phyloP scores from a whole-genome alignment of 2,113 vertebrate species.

The Pungitius pungitius region DNA sequence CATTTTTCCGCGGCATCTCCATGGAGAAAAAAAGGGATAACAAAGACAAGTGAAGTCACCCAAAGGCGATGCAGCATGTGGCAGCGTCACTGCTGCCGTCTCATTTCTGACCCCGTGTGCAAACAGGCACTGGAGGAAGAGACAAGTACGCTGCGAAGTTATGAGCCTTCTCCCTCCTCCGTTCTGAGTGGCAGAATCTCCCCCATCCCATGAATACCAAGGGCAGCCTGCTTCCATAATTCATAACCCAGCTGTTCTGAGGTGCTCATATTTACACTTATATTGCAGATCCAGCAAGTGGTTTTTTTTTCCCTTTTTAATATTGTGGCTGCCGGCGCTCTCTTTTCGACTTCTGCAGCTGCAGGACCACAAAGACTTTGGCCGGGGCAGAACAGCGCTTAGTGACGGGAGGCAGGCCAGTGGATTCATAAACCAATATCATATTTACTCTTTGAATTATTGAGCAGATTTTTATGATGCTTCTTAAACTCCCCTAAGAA shows the following conservation, averaged over 20 bases:
- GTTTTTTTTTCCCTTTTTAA: conserved; percentile 73
- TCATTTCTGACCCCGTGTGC: conserved; percentile 51
- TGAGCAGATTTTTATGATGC: conserved; percentile 80
- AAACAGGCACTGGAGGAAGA: conserved; percentile 55
- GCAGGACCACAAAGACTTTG: conserved; percentile 60
- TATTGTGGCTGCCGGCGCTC: conserved; percentile 66
- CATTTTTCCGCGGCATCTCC: conserved; percentile 37
- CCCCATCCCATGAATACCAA: conserved; percentile 78
- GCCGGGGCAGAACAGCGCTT: conserved; percentile 66
- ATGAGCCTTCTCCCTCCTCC: conserved; percentile 61
- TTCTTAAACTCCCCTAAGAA: conserved; percentile 61
- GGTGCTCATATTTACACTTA: conserved; percentile 80
- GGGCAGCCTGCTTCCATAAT: conserved; percentile 76
- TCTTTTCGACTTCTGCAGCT: conserved; percentile 55
- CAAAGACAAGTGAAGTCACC: conserved; percentile 47
- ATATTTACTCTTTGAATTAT: conserved; percentile 83
- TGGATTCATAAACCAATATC: conserved; percentile 79
- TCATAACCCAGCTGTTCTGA: conserved; percentile 79
- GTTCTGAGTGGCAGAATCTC: conserved; percentile 74
- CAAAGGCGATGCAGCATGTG: conserved; percentile 45
- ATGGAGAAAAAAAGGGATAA: conserved; percentile 29
- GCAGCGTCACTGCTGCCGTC: conserved; percentile 27
- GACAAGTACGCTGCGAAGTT: conserved; percentile 57
- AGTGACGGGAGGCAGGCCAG: conserved; percentile 64
- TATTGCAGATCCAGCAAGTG: conserved; percentile 77